Base-by-base conservation (phyloP, 2,113 vertebrate species). In the Perca flavescens region DNA sequence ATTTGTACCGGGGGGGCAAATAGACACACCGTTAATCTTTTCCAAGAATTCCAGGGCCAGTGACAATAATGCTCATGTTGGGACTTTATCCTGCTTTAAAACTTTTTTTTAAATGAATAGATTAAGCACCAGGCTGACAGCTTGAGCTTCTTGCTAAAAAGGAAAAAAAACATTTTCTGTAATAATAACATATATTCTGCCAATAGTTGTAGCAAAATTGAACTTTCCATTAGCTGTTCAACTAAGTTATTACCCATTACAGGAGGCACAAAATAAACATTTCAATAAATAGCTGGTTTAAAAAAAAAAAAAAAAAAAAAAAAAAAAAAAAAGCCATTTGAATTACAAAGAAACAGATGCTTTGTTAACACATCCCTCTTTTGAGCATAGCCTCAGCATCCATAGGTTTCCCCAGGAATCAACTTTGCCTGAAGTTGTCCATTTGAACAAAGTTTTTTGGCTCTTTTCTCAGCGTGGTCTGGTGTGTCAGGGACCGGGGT, bases 401-500 rank as follows among this genome's bases (percentile, higher is more conserved):
- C 53, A 47, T 15, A 25, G 25, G 25, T 25, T 25, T 25, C 25
- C 25, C 25, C 25, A 25, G 25, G 25, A 25, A 25, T 25, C 25
- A 25, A 25, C 25, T 25, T 25, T 25, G 25, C 25, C 25, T 25
- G 25, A 25, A 25, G 25, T 25, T 25, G 25, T 25, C 25, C 25
- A 25, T 25, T 25, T 25, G 25, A 25, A 25, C 31, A 5, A 22
- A 0, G 25, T 3, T 46, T 31, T 31, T 28, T 47, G 9, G 25
- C 49, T 56, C 2, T 77, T 21, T 34, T 56, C 21, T 22, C 14
- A 2, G 53, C 28, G 64, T 75, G 72, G 19, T 91, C 86, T 16
- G 67, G 50, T 22, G 78, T 0, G n/a, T 90, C 78, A 43, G 0
- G 93, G 50, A 92, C 91, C 78, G 11, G 0, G 93, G 50, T 93